These are phyloP conservation scores for Aphelocoma californica DNA, from an alignment of 2,797 vertebrate species.

Conservation along the genomic window DNA sequence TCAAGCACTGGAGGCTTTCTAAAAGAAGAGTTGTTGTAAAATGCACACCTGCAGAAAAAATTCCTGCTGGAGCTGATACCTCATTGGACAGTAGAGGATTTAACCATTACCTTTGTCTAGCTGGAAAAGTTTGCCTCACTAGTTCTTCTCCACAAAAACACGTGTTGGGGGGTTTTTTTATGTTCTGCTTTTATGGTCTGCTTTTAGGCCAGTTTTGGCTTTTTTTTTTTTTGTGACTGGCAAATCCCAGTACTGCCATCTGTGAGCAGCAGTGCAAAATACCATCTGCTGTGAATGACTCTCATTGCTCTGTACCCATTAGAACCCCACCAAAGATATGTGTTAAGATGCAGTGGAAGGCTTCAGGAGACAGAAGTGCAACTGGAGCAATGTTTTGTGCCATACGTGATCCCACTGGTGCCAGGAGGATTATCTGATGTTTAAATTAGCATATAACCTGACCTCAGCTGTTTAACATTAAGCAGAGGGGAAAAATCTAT, in stretches of 20 bases:
- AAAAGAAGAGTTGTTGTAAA: not conserved
- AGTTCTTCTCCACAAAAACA: not conserved
- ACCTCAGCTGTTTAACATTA: conserved; percentile 1
- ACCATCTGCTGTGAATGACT: not conserved
- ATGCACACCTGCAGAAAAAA: not conserved
- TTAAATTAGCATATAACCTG: conserved; percentile 34
- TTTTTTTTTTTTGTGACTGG: not conserved
- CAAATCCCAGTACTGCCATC: not conserved
- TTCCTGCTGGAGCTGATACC: not conserved
- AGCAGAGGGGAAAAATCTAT: not conserved
- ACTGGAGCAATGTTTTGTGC: not conserved
- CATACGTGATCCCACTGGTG: not conserved
- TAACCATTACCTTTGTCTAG: not conserved
- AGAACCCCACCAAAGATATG: not conserved
- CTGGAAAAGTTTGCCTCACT: not conserved
- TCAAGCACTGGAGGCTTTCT: not conserved
- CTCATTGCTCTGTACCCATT: not conserved
- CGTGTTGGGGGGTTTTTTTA: accelerated
- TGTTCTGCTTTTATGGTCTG: not conserved
- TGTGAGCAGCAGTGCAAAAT: not conserved
- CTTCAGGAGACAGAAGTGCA: not conserved
- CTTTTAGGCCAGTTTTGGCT: not conserved
- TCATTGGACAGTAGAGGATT: not conserved
- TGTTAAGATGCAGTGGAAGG: not conserved
- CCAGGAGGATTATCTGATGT: not conserved